phyloP scores from a whole-genome alignment of 2,113 vertebrate genomes.

The Periophthalmus modestus region DNA sequence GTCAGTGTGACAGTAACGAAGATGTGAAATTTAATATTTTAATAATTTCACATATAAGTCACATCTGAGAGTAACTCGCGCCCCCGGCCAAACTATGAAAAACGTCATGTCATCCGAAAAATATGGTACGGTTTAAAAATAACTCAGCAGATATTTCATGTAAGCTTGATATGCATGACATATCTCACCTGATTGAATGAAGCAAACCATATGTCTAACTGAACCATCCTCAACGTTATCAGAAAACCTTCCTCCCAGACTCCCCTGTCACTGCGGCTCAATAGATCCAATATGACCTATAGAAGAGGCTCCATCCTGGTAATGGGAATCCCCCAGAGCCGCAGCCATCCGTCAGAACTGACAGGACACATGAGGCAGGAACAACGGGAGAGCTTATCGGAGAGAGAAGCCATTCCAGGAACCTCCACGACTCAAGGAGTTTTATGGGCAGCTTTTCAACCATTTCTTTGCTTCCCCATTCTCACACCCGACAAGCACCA shows the following conservation, averaged over 20 bases:
- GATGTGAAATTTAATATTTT: too few species aligned
- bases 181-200: neutral
- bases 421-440: constrained; percentile 23
- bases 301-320: constrained; percentile 55
- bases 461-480: constrained; percentile 27
- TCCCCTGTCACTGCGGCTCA: constrained; percentile 30
- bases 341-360: constrained; percentile 57
- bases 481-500: constrained; percentile 37
- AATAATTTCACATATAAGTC: too few species aligned
- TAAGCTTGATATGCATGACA: too few species aligned
- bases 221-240: constrained; percentile 16
- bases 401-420: constrained; percentile 4
- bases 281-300: constrained; percentile 28
- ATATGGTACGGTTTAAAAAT: too few species aligned
- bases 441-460: constrained; percentile 36
- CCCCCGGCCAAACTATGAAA: too few species aligned
- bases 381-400: constrained; percentile 5
- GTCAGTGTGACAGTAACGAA: too few species aligned
- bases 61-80: too few species aligned
- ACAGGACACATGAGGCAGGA: constrained; percentile 22
- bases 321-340: constrained; percentile 48
- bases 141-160: too few species aligned
- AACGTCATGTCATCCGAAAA: too few species aligned
- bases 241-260: constrained; percentile 25
- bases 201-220: constrained; percentile 10